Percentiles rank a stretch among this genome's conserved stretches.
Conservation (phyloP, 2,888 invertebrate genomes). For the Oxyscelio sp. region DNA sequence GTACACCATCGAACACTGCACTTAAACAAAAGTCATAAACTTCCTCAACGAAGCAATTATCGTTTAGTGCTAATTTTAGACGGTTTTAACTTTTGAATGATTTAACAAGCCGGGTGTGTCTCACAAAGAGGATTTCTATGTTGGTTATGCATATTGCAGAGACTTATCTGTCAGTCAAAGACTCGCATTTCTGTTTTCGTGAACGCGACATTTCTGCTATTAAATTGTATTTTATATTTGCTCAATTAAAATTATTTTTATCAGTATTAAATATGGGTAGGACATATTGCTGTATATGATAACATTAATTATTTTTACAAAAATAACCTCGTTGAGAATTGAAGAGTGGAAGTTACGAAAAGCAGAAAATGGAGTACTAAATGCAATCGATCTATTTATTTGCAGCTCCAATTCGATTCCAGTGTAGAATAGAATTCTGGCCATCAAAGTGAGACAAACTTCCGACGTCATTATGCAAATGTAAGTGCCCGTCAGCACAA, state of each 20-base stretch:
- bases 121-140: constrained; percentile 87
- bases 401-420: constrained; percentile 21
- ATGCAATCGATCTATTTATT: constrained; percentile 38
- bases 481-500: constrained; percentile 81
- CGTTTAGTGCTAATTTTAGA: no score
- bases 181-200: constrained; percentile 62
- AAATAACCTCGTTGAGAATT: neutral
- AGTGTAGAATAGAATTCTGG: constrained; percentile 32
- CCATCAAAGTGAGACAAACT: constrained; percentile 77
- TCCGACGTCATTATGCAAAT: constrained; percentile 86
- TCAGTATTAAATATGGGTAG: no score
- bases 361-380: constrained; percentile 21
- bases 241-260: constrained; percentile 37
- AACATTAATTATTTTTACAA: neutral
- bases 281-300: no score
- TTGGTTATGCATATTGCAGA: constrained; percentile 87
- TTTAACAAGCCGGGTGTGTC: constrained; percentile 82
- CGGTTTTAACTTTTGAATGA: constrained; percentile 84
- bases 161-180: constrained; percentile 86
- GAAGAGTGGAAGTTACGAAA: neutral
- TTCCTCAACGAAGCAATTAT: no score
- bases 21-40: no score
- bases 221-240: constrained; percentile 55
- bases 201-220: constrained; percentile 55
- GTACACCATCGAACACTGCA: no score